Base-by-base conservation (phyloP, 2,888 invertebrate genomes). In the Mythimna impura region DNA sequence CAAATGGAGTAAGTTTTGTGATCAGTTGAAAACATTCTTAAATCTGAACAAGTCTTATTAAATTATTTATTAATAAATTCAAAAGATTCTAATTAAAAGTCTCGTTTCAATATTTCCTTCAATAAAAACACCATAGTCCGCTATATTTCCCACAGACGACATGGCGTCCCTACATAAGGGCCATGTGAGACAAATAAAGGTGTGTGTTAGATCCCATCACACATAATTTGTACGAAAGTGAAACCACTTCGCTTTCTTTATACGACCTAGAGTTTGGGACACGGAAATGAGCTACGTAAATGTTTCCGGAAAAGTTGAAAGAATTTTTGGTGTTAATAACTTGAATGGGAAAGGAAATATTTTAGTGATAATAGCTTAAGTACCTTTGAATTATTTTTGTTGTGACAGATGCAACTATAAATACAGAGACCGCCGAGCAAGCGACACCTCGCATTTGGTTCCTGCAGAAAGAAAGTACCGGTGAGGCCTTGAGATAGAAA, bases 221-320 rank as follows among this genome's bases (percentile, higher is more conserved):
- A 87, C 86, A 90, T 91, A 91, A 92, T 92, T 89, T 89, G 85
- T 86, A 89, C 76, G 94, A 95, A 94, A 95, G 94, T 92, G 93
- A 94, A 94, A 93, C 87, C 88, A 84, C 85, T 89, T 90, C 87
- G 84, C 89, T 93, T 93, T 93, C 91, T 69, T 69, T 80, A 62
- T 61, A 43, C 57, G 62, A 62, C 78, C 36, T 55, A 43, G 40
- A 67, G 72, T 73, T 79, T 70, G 64, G 74, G 71, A 67, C 66
- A 62, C 62, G 69, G 52, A 80, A 57, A 72, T 58, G 40, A 47
- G 17, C 36, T 12, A 62, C 25, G 47, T n/a, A 57, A 69, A 30
- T 22, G 3, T 81, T 58, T 80, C 55, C 75, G 75, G 67, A 74
- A 61, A 71, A 76, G 17, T 55, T 40, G 8, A 47, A 36, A 47